Evolutionary conservation across 2,797 vertebrate genomes (phyloP).

Genomic region (Myotis daubentonii): DNA sequence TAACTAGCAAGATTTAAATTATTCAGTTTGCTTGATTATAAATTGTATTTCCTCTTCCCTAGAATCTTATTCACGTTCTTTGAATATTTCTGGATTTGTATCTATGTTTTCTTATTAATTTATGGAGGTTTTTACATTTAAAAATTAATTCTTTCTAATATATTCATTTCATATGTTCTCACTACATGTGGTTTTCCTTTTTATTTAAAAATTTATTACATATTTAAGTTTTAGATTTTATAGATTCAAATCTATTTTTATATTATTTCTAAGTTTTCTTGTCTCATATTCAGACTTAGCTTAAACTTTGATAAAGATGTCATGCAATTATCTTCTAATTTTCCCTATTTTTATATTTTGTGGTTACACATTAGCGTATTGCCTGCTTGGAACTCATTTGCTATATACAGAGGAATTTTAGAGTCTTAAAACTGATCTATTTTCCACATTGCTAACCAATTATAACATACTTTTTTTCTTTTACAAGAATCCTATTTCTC

Average conservation of each 20-base stretch:
- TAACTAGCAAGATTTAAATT: slow-evolving; percentile 47
- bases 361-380: neutral
- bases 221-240: slow-evolving; percentile 2
- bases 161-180: neutral
- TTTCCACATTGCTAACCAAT: neutral
- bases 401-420: neutral
- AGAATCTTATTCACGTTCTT: slow-evolving; percentile 1
- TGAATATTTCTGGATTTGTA: slow-evolving; percentile 27
- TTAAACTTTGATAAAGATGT: slow-evolving; percentile 45
- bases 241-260: neutral
- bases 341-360: neutral
- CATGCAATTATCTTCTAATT: neutral
- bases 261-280: slow-evolving; percentile 6
- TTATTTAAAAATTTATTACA: neutral
- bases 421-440: slow-evolving; percentile 34
- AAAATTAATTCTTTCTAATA: slow-evolving; percentile 28
- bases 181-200: neutral
- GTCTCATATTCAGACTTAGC: neutral
- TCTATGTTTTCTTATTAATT: slow-evolving; percentile 22
- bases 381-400: neutral
- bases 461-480: neutral
- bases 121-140: slow-evolving; percentile 9
- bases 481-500: neutral
- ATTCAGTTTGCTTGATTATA: slow-evolving; percentile 18
- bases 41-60: neutral